Base-by-base conservation (phyloP, 2,797 vertebrate genomes). In the Anableps anableps region DNA sequence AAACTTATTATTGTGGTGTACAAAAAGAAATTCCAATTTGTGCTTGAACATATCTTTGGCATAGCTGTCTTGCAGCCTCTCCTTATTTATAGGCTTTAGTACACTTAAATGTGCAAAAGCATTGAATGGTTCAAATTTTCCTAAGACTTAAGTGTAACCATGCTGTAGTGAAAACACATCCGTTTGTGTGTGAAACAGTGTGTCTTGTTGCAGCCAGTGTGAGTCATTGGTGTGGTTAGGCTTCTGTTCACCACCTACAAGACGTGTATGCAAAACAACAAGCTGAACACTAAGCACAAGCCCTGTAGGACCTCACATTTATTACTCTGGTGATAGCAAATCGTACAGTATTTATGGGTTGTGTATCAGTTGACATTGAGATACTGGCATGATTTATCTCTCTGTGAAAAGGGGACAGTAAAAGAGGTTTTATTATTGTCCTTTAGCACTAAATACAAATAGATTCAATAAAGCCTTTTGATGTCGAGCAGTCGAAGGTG, bases 191-290 rank as follows among this genome's bases (percentile, higher is more conserved):
- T 45, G 41, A 71, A 71, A 71, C 68, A 83, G 75, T 66, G 70
- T 19, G 58, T 64, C 9, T 70, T 31, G 68, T 77, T 74, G 45
- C 68, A n/a, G 64, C 41, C 38, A 6, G 47, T 62, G 21, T 85
- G 70, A 85, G 70, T 84, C 85, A 31, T 80, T 53, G 74, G 21
- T 29, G 1, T 36, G 41, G n/a, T 73, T 38, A 26, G 38, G 38
- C 41, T 34, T 47, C 68, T 71, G 41, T 71, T 71, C 68, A 29
- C 68, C 13, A 29, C 68, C 41, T 47, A 45, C 41, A 16, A 60
- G 58, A 58, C n/a, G 29, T 71, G 10, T 4, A 68, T 41, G 64
- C 64, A 71, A 43, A 26, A 68, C 7, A 19, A 23, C 26, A 70
- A 45, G 41, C 26, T 71, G 41, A 21, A 47, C 66, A 68, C 34